These are phyloP conservation scores for Gouania willdenowi DNA, from an alignment of 2,797 vertebrate genomes.

Conservation along the genomic window DNA sequence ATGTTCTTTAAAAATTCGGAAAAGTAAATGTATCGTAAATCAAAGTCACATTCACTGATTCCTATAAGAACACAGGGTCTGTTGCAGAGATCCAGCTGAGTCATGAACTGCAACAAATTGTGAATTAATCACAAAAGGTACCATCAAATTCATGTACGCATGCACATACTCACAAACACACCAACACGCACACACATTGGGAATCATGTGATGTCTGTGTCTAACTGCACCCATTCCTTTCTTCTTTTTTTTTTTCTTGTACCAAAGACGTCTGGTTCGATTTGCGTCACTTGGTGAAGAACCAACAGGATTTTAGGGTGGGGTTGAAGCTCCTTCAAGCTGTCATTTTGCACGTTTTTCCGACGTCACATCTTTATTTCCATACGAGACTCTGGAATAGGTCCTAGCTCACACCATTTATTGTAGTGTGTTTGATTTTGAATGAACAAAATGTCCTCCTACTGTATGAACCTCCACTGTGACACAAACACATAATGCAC, in stretches of 20 bases:
- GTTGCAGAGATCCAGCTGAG: too few relatives aligned
- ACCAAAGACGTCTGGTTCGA: constrained; percentile 9
- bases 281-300: constrained; percentile 29
- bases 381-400: too few relatives aligned
- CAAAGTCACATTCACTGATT: too few relatives aligned
- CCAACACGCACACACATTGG: neutral
- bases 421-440: neutral
- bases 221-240: neutral
- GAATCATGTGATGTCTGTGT: too few relatives aligned
- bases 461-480: neutral
- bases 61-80: too few relatives aligned
- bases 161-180: neutral
- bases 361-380: constrained; percentile 45
- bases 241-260: neutral
- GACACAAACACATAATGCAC: neutral
- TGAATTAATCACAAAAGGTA: too few relatives aligned
- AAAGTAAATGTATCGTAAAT: too few relatives aligned
- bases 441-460: too few relatives aligned
- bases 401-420: too few relatives aligned
- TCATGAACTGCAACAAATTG: neutral
- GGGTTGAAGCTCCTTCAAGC: constrained; percentile 32
- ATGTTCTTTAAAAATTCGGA: too few relatives aligned
- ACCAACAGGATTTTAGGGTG: constrained; percentile 35
- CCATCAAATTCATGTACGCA: too few relatives aligned
- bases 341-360: constrained; percentile 39